phyloP scores from a whole-genome alignment of 2,888 invertebrate species.

The Drosophila stalkeri region DNA sequence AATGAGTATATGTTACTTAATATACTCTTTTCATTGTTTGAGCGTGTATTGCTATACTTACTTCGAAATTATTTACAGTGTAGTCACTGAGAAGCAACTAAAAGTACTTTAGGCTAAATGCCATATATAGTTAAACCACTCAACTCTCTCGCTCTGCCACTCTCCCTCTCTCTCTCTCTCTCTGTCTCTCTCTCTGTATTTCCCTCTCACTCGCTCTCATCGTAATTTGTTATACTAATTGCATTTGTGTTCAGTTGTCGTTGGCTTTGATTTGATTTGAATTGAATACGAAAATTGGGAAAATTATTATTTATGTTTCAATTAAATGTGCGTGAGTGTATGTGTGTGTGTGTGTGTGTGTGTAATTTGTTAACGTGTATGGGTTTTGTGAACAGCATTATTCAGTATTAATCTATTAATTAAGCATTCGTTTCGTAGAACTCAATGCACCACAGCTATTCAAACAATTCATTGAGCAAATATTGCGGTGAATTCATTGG shows the following conservation, averaged over 20 bases:
- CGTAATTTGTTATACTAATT: constrained; percentile 38
- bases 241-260: constrained; percentile 33
- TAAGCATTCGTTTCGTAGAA: constrained; percentile 62
- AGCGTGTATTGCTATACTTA: not conserved
- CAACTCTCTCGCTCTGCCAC: not conserved
- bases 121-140: not conserved
- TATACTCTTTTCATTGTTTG: not conserved
- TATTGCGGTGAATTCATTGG: constrained; percentile 61
- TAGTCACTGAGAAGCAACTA: constrained; percentile 5
- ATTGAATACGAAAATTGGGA: constrained; percentile 44
- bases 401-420: constrained; percentile 79
- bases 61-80: not conserved
- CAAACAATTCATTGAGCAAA: constrained; percentile 62
- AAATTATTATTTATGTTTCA: constrained; percentile 72
- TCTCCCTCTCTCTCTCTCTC: not conserved
- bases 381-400: constrained; percentile 46
- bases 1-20: not conserved
- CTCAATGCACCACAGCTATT: constrained; percentile 25
- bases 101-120: not conserved
- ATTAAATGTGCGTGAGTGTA: constrained; percentile 52
- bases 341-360: constrained; percentile 1
- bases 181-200: not conserved
- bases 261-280: constrained; percentile 51
- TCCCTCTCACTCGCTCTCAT: not conserved
- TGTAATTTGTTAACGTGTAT: constrained; percentile 8